Conservation (phyloP, 2,113 vertebrate species). For the Istiophorus platypterus region DNA sequence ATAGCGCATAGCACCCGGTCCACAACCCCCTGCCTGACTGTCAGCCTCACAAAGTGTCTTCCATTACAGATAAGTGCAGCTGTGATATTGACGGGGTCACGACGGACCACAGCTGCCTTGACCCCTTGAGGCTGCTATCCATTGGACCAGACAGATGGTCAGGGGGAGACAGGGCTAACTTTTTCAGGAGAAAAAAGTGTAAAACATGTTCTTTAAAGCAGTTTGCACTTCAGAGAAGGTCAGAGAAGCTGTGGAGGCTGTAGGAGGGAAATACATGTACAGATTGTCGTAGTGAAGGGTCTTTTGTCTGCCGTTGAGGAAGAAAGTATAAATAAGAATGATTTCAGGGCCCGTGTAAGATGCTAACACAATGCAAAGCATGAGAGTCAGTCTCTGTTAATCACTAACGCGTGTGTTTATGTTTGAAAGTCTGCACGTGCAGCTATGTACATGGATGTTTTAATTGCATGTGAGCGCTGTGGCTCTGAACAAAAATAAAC, state of each 20-base stretch:
- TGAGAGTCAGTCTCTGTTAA: slow-evolving; percentile 28
- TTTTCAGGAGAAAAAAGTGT: neutral
- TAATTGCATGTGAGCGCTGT: slow-evolving; percentile 50
- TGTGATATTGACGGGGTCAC: slow-evolving; percentile 68
- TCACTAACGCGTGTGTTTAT: slow-evolving; percentile 54
- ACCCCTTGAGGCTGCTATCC: slow-evolving; percentile 63
- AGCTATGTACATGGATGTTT: slow-evolving; percentile 51
- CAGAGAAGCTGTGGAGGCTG: neutral
- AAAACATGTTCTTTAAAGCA: neutral
- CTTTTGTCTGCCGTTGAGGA: slow-evolving; percentile 22
- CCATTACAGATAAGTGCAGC: slow-evolving; percentile 77
- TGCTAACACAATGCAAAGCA: neutral
- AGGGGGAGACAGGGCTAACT: slow-evolving; percentile 4
- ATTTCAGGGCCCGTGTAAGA: neutral
- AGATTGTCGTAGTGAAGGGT: neutral
- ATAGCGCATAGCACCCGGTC: neutral
- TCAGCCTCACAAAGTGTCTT: slow-evolving; percentile 65
- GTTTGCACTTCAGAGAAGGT: neutral
- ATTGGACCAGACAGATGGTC: slow-evolving; percentile 69
- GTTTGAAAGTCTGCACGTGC: slow-evolving; percentile 44
- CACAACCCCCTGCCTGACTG: slow-evolving; percentile 45
- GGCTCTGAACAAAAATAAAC: slow-evolving; percentile 71
- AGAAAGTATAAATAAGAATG: slow-evolving; percentile 18
- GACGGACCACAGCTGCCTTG: slow-evolving; percentile 44
- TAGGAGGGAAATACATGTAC: neutral